Evolutionary conservation across 2,797 vertebrate species (phyloP).

Genomic region (Helicolenus hilgendorfi): DNA sequence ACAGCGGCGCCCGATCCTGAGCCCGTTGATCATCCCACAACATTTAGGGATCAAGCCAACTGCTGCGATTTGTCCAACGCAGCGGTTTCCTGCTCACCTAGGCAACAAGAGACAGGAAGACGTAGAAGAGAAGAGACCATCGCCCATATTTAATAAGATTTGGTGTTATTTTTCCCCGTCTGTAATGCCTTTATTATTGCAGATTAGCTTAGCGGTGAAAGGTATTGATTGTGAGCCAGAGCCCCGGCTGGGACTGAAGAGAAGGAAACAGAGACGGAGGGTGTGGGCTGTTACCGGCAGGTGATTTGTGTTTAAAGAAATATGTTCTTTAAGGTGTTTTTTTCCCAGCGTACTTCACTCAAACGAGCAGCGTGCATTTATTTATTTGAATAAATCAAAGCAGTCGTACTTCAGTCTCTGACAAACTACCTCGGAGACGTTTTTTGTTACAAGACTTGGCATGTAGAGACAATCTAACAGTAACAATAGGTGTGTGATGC

Average conservation of each 20-base stretch:
- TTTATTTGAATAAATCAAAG: conserved; percentile 49
- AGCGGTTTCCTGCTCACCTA: conserved; percentile 59
- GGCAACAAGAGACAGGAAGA: conserved; percentile 83
- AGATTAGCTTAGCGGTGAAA: conserved; percentile 88
- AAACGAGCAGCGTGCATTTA: conserved; percentile 11
- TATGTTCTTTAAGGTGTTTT: conserved; percentile 35
- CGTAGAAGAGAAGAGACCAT: conserved; percentile 67
- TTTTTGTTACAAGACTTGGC: conserved; percentile 15
- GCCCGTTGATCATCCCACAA: conserved; percentile 73
- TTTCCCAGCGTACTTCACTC: conserved; percentile 30
- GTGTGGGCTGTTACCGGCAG: conserved; percentile 60
- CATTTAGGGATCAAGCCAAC: conserved; percentile 76
- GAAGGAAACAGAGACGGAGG: conserved; percentile 62
- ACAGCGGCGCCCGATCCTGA: conserved; percentile 60
- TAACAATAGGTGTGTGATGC: not conserved
- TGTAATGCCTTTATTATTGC: conserved; percentile 92
- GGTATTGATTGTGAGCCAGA: conserved; percentile 87
- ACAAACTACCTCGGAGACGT: not conserved
- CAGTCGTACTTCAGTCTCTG: conserved; percentile 1
- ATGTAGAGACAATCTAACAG: conserved; percentile 20
- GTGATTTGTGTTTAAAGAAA: conserved; percentile 63
- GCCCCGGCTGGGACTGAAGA: conserved; percentile 64
- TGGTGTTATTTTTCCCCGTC: conserved; percentile 81
- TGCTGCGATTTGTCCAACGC: conserved; percentile 47
- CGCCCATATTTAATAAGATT: conserved; percentile 88